Percentiles rank a stretch among this genome's conserved stretches.
phyloP scores from a whole-genome alignment of 2,113 vertebrate genomes.

The Pithys albifrons region DNA sequence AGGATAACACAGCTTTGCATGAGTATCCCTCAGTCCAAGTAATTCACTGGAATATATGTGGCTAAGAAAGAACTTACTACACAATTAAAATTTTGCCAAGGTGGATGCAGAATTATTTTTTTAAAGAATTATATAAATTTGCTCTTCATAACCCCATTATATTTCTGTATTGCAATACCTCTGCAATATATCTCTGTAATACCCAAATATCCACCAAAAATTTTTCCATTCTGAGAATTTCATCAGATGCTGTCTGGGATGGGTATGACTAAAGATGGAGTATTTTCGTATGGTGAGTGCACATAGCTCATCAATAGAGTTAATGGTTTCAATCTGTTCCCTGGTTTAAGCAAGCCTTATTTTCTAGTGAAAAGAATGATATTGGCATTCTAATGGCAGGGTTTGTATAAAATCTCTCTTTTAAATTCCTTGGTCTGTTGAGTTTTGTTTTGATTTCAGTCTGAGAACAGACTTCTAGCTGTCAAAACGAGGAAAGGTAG shows the following conservation, averaged over 20 bases:
- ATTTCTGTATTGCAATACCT: not conserved
- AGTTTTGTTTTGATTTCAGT: constrained; percentile 22
- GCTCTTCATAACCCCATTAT: not conserved
- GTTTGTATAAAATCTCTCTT: not conserved
- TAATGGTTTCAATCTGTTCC: not conserved
- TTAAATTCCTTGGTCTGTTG: not conserved
- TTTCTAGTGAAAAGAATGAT: not conserved
- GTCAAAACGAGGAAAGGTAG: not conserved
- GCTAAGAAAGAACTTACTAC: not conserved
- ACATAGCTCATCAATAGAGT: not conserved
- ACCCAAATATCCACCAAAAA: not conserved
- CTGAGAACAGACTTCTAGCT: not conserved
- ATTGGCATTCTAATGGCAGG: not conserved
- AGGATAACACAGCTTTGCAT: not conserved
- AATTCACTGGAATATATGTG: not conserved
- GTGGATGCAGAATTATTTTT: not conserved
- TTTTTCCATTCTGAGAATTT: not conserved
- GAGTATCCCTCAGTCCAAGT: not conserved
- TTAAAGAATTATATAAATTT: not conserved
- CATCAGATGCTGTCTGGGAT: not conserved
- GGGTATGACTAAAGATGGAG: not conserved
- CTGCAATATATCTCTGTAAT: not conserved
- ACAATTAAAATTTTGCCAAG: not conserved
- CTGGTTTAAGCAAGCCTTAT: not conserved
- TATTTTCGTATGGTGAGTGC: rapidly evolving